phyloP scores from a whole-genome alignment of 2,113 vertebrate genomes.

The Myotis davidii region DNA sequence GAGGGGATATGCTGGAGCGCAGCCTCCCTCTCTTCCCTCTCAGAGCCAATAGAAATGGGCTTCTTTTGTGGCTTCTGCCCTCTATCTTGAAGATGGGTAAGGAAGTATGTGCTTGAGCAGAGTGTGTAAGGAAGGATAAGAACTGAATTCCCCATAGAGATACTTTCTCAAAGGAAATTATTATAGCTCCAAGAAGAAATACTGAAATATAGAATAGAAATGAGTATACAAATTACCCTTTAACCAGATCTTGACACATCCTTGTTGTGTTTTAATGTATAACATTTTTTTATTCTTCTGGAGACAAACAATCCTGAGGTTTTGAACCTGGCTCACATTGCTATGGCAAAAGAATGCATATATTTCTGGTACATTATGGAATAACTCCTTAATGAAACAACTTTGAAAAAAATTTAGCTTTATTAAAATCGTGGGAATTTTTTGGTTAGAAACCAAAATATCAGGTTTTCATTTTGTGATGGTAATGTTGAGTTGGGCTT shows the following conservation, averaged over 20 bases:
- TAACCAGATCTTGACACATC: neutral
- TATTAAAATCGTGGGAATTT: neutral
- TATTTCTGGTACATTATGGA: neutral
- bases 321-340: neutral
- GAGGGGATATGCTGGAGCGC: neutral
- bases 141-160: neutral
- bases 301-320: neutral
- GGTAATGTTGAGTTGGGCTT: neutral
- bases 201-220: neutral
- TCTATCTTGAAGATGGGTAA: neutral
- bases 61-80: neutral
- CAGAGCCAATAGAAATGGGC: neutral
- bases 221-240: neutral
- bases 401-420: slow-evolving; percentile 4
- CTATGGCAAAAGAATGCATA: slow-evolving; percentile 4
- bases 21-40: neutral
- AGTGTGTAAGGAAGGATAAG: neutral
- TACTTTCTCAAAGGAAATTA: neutral
- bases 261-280: neutral
- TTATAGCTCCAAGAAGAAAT: neutral
- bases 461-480: slow-evolving; percentile 28
- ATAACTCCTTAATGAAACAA: neutral
- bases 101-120: neutral
- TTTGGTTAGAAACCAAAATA: neutral
- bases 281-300: neutral